Evolutionary conservation across 30 jellyfish, hydroid and myxozoan species (phyloP).

Genomic region (Turritopsis dohrnii): DNA sequence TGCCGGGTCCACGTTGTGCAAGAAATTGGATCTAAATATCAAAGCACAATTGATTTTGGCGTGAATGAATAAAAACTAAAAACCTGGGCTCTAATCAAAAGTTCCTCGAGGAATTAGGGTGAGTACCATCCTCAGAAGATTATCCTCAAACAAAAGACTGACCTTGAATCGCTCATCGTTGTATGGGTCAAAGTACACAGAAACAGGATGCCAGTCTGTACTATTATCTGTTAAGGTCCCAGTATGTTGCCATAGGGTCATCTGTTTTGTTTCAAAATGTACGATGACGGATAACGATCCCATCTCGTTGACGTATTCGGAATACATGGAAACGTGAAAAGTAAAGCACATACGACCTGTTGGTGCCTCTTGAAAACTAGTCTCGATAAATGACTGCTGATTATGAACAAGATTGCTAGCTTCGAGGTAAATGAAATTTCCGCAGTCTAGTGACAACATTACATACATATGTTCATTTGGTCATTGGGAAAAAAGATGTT

Average conservation of each 20-base stretch:
- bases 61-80: not conserved
- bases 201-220: not conserved
- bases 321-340: not conserved
- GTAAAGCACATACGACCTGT: not conserved
- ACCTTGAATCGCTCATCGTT: not conserved
- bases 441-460: not conserved
- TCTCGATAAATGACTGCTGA: not conserved
- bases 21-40: not conserved
- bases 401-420: not conserved
- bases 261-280: not conserved
- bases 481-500: no score
- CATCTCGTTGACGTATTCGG: not conserved
- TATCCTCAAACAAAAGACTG: not conserved
- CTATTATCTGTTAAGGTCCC: not conserved
- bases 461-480: not conserved
- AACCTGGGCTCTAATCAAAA: no score
- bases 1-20: not conserved
- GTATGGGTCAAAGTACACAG: not conserved
- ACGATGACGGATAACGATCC: not conserved
- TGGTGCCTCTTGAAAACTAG: not conserved
- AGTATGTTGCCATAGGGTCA: not conserved
- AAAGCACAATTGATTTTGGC: no score
- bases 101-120: no score
- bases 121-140: not conserved
- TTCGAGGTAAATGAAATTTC: not conserved